Evolutionary conservation across 2,888 invertebrate genomes (phyloP).

Genomic region (Fabriciana adippe): DNA sequence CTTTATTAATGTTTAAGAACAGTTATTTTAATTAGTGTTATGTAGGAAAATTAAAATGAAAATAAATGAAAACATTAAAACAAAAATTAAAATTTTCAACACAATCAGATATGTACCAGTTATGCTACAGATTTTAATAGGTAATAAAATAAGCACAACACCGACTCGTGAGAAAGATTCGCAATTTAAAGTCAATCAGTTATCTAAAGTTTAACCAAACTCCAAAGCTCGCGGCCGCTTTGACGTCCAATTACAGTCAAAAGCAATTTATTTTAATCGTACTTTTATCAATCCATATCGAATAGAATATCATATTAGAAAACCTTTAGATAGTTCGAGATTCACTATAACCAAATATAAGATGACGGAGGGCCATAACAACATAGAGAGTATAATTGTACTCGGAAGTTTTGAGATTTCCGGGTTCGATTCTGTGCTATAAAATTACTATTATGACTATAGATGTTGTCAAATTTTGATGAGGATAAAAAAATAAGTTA

Average conservation of each 20-base stretch:
- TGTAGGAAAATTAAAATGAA: no score
- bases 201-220: slow-evolving; percentile 60
- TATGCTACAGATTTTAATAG: slow-evolving; percentile 7
- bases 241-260: slow-evolving; percentile 62
- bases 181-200: slow-evolving; percentile 63
- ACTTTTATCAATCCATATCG: slow-evolving; percentile 56
- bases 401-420: no score
- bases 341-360: slow-evolving; percentile 5
- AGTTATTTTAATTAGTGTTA: no score
- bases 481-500: no score
- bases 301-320: slow-evolving; percentile 37
- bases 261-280: slow-evolving; percentile 72
- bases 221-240: slow-evolving; percentile 63
- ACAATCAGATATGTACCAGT: slow-evolving; percentile 21
- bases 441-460: no score
- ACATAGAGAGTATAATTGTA: no score
- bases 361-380: background rate
- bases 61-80: background rate
- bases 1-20: no score
- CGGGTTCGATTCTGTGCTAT: no score
- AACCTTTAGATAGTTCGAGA: slow-evolving; percentile 24
- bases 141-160: slow-evolving; percentile 24
- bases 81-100: slow-evolving; percentile 5
- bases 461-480: no score
- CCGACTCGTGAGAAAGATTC: slow-evolving; percentile 72